Base-by-base conservation (phyloP, 2,888 invertebrate species). In the Polyommatus icarus region DNA sequence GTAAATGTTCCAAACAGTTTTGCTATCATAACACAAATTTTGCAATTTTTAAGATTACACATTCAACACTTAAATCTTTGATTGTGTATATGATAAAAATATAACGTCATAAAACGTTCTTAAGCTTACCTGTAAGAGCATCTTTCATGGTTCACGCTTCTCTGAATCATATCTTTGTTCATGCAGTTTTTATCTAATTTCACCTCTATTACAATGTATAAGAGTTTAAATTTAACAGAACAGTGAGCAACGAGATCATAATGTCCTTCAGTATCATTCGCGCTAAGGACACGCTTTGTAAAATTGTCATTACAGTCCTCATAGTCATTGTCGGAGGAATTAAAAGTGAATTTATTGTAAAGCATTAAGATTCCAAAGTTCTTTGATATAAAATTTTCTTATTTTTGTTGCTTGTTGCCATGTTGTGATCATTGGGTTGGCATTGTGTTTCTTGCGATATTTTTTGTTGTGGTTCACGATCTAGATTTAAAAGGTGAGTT, bases 231-330 rank as follows among this genome's bases (percentile, higher is more conserved):
- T 83, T 78, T 54, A 40, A 75, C 78, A 79, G 83, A 89, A 88
- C 93, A 91, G 91, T 92, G 89, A 91, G 85, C 92, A 90, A 91
- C 85, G 90, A 85, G 86, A 84, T 87, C 86, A 91, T 87, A 91
- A 91, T 85, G 92, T 93, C 93, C 93, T 93, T 93, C 91, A 90
- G 82, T 81, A 81, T 80, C 83, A 87, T 85, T 86, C 86, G 81
- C 84, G 82, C 84, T 89, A 89, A 89, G 91, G 90, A 91, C 89
- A 89, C 86, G 86, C 84, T 85, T 84, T 79, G 85, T 84, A 46
- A 29, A 86, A 86, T 89, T 90, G 88, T 87, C 88, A 87, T 91
- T 91, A 89, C 90, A 93, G 91, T 92, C 83, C 81, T 84, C 83
- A 84, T 87, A 82, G 83, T 78, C 83, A 77, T 79, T 80, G 81